Conservation (phyloP, 2,113 vertebrate species). For the Cavia porcellus region DNA sequence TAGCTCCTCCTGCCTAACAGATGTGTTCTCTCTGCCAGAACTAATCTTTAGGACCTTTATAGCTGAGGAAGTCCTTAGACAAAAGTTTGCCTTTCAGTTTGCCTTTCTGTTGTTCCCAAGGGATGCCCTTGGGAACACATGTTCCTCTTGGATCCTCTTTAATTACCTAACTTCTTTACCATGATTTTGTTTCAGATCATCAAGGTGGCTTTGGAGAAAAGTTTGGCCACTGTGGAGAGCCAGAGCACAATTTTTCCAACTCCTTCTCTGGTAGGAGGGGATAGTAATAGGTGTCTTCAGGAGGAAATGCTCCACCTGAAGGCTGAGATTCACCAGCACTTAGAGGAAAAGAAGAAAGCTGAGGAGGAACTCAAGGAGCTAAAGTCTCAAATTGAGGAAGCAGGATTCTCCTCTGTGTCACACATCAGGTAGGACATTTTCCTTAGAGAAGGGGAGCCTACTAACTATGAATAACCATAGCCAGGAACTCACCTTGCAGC, state of each 20-base stretch:
- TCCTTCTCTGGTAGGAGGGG: background rate
- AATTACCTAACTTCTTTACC: constrained; percentile 42
- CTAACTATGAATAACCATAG: rapidly evolving
- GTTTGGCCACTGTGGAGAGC: background rate
- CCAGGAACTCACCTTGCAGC: background rate
- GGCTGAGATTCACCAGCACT: constrained; percentile 86
- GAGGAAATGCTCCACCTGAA: constrained; percentile 85
- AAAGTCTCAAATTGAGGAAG: constrained; percentile 93
- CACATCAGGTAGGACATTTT: constrained; percentile 91
- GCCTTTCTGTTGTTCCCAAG: background rate
- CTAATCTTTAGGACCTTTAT: background rate
- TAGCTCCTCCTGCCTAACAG: background rate
- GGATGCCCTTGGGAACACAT: background rate
- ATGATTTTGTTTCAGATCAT: constrained; percentile 79
- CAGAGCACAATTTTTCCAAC: background rate
- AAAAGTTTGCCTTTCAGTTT: background rate
- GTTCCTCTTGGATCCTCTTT: background rate
- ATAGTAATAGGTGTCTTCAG: constrained; percentile 70
- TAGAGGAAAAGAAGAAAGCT: constrained; percentile 90
- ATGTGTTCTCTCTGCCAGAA: background rate
- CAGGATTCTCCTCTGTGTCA: constrained; percentile 93
- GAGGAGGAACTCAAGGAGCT: constrained; percentile 92
- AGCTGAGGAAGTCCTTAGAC: background rate
- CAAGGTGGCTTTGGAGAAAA: constrained; percentile 71
- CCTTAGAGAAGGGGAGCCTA: background rate